Evolutionary conservation across 1,140 invertebrate species (phyloP).

Genomic region (honey bee (Apis mellifera)): DNA sequence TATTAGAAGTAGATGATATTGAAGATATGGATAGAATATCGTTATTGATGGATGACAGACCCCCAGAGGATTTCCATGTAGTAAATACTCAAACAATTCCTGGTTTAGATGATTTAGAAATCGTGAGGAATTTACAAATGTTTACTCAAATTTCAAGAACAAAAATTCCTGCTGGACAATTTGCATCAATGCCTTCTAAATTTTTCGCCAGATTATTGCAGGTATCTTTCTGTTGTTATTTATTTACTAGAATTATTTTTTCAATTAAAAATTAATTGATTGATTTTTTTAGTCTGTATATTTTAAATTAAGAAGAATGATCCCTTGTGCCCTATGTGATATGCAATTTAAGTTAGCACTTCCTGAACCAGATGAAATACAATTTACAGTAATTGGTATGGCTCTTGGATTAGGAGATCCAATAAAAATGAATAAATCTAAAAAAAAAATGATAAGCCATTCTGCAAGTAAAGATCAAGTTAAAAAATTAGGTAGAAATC

Average conservation of each 20-base stretch:
- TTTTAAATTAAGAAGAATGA: constrained; percentile 92
- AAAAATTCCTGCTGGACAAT: constrained; percentile 84
- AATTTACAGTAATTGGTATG: constrained; percentile 90
- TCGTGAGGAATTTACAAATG: constrained; percentile 91
- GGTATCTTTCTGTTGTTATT: constrained; percentile 72
- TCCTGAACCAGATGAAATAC: constrained; percentile 94
- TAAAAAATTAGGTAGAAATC: constrained; percentile 70
- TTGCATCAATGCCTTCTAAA: constrained; percentile 80
- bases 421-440: constrained; percentile 77
- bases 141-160: constrained; percentile 92
- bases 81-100: constrained; percentile 92
- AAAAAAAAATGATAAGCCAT: constrained; percentile 72
- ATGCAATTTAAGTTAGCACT: constrained; percentile 90
- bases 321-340: constrained; percentile 91
- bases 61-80: constrained; percentile 91
- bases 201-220: constrained; percentile 86
- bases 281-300: constrained; percentile 86
- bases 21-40: constrained; percentile 92
- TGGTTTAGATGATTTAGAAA: constrained; percentile 86
- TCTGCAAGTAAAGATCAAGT: constrained; percentile 76
- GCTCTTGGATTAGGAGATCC: constrained; percentile 86
- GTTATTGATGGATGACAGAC: constrained; percentile 88
- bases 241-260: not conserved
- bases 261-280: not conserved
- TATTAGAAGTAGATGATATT: constrained; percentile 93